Evolutionary conservation across 2,797 vertebrate species (phyloP), one percentile per base, ranked within the genome.

Genomic region (Botia almorhae): DNA sequence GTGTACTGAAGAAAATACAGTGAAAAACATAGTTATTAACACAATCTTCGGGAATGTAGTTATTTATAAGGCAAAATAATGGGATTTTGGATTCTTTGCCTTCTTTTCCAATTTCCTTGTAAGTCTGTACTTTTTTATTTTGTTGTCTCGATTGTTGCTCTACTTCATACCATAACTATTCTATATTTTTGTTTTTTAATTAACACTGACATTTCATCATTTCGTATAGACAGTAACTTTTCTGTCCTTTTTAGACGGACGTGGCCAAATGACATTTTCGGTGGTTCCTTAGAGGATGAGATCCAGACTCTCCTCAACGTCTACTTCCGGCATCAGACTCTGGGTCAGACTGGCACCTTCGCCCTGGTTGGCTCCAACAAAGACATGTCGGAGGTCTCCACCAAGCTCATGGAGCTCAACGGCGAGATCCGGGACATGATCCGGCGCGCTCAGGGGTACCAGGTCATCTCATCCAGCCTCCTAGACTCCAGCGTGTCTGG

Each of bases 381-480:
- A 90, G 98, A 98, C 92, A 93, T 97, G 85, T 95, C 95, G 0
- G 94, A 97, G 84, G 97, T 98, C 92, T 97, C 97, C 90, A 95
- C 95, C 88, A 98, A 98, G 89, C 89, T 99, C 78, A 96, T 98
- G 95, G 98, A 97, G 86, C 95, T 99, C 85, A 99, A 98, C 73
- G 96, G 96, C 76, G 98, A 99, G 92, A 99, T 99, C 87, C 96
- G 95, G 0, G 97, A 98, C 89, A 99, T 99, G 98, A 98, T 99
- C 83, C 95, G 95, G 89, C 94, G 96, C 84, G 96, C 97, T 82
- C 98, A 98, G 94, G 96, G 94, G 80, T 98, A 97, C 93, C 95
- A 96, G 17, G 95, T 97, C 12, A 93, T 99, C 93, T 96, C 96
- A 61, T 91, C 96, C 86, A 97, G 96, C 94, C 96, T 98, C 93